These are phyloP conservation scores for Nothobranchius furzeri DNA, from an alignment of 2,113 vertebrate species.

Conservation along the genomic window DNA sequence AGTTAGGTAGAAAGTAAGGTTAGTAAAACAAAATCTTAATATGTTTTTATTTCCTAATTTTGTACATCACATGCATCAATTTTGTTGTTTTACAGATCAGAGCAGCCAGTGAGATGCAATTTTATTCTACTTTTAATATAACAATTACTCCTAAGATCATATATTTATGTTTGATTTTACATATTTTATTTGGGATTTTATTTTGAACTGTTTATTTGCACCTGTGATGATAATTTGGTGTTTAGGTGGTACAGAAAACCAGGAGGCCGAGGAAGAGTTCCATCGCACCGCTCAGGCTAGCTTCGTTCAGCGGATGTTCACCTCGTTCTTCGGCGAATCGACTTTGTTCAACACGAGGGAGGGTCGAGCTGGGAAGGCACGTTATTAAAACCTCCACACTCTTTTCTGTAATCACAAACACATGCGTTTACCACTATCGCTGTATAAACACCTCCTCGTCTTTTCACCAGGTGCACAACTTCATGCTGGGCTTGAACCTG, in stretches of 20 bases:
- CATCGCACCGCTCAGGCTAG: constrained; percentile 83
- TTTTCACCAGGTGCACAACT: constrained; percentile 86
- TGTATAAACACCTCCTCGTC: not conserved
- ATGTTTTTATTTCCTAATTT: no score
- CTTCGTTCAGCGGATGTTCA: constrained; percentile 94
- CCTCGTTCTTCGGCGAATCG: constrained; percentile 89
- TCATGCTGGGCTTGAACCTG: constrained; percentile 96
- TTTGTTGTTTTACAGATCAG: no score
- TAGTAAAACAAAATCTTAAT: no score
- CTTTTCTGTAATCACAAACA: not conserved
- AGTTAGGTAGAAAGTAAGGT: no score
- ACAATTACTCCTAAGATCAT: no score
- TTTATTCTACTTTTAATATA: no score
- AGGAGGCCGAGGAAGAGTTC: constrained; percentile 78
- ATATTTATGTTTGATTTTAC: not conserved
- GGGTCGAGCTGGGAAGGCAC: constrained; percentile 91
- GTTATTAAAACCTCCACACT: not conserved
- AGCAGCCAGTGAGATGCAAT: no score
- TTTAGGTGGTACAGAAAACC: constrained; percentile 82
- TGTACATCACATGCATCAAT: no score
- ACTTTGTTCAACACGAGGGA: constrained; percentile 93
- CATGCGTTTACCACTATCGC: no score
- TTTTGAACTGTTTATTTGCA: no score
- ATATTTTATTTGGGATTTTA: not conserved
- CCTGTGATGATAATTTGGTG: not conserved